Evolutionary conservation across 2,888 invertebrate genomes (phyloP).

Genomic region (Cremastinae sp.): DNA sequence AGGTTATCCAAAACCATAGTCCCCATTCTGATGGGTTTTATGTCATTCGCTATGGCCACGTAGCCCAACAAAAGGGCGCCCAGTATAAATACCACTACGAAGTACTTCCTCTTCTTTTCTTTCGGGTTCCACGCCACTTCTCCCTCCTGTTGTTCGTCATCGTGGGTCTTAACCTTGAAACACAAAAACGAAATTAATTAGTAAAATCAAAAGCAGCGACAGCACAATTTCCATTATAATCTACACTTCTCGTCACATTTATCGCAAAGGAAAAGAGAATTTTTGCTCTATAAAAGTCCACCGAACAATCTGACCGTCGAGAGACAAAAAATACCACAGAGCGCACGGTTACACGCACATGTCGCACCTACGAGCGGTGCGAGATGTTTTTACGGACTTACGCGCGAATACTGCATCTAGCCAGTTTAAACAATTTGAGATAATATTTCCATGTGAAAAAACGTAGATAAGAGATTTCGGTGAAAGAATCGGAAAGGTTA

Average conservation of each 20-base stretch:
- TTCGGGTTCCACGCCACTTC: conserved; percentile 67
- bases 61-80: conserved; percentile 72
- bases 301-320: no score
- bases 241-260: no score
- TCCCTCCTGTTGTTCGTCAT: conserved; percentile 62
- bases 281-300: no score
- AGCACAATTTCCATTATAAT: no score
- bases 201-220: not conserved
- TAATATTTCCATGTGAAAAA: not conserved
- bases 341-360: no score
- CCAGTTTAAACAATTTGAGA: conserved; percentile 26
- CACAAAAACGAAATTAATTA: not conserved
- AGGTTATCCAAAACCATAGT: conserved; percentile 85
- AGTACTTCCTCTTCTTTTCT: conserved; percentile 68
- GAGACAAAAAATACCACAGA: no score
- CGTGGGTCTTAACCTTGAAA: conserved; percentile 64
- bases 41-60: conserved; percentile 73
- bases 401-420: conserved; percentile 71
- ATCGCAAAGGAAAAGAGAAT: no score
- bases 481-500: not conserved
- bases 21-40: conserved; percentile 72
- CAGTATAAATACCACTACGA: conserved; percentile 65
- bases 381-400: no score
- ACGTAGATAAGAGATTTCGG: no score
- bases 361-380: no score